phyloP scores from a whole-genome alignment of 2,113 vertebrate species.

The Raja brachyura region DNA sequence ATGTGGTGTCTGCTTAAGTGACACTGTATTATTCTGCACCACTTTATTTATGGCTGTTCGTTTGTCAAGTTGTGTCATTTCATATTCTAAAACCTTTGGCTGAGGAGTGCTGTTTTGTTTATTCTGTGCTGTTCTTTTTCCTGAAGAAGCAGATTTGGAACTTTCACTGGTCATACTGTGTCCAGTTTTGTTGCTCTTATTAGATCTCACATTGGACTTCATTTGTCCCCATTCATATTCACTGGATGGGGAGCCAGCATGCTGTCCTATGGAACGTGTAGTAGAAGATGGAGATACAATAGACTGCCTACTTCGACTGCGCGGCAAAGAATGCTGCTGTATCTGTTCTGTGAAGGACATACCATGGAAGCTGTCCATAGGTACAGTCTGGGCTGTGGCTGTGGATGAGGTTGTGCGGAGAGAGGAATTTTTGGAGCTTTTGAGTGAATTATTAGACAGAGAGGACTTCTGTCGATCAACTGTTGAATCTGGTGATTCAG shows the following conservation, averaged over 20 bases:
- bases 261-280: constrained; percentile 74
- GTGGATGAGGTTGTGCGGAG: constrained; percentile 89
- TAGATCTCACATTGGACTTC: constrained; percentile 77
- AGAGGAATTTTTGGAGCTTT: constrained; percentile 94
- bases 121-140: constrained; percentile 60
- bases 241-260: constrained; percentile 74
- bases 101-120: constrained; percentile 72
- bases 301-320: constrained; percentile 89
- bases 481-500: constrained; percentile 90
- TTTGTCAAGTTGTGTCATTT: constrained; percentile 95
- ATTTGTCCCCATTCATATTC: constrained; percentile 93
- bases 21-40: constrained; percentile 57
- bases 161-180: constrained; percentile 60
- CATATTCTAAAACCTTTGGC: constrained; percentile 84
- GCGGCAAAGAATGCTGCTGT: constrained; percentile 90
- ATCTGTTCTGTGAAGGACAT: constrained; percentile 90
- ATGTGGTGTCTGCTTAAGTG: constrained; percentile 51
- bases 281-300: constrained; percentile 88
- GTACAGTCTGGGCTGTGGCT: constrained; percentile 89
- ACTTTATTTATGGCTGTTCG: constrained; percentile 71
- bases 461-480: constrained; percentile 92
- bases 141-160: constrained; percentile 69
- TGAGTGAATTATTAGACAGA: constrained; percentile 87
- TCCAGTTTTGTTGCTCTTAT: constrained; percentile 70
- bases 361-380: constrained; percentile 87